These are phyloP conservation scores for Stomatorhinus ivindoensis DNA, from an alignment of 2,113 vertebrate genomes.

Conservation along the genomic window DNA sequence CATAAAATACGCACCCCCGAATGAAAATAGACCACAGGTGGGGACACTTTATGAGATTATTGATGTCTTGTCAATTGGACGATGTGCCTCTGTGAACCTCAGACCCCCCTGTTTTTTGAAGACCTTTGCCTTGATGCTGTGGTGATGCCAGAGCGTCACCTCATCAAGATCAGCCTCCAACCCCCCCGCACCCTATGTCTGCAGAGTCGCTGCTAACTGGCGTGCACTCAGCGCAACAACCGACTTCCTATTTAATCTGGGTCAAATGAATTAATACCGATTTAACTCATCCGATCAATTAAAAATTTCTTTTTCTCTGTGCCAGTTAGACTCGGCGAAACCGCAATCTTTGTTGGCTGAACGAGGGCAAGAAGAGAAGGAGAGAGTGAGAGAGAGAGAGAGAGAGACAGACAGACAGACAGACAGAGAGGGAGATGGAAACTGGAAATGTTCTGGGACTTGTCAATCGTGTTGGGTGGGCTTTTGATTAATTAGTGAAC, in stretches of 20 bases:
- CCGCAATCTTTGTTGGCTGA: neutral
- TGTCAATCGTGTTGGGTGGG: neutral
- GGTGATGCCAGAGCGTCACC: neutral
- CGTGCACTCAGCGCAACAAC: neutral
- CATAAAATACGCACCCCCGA: neutral
- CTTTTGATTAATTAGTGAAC: neutral
- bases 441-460: neutral
- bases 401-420: neutral
- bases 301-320: neutral
- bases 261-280: neutral
- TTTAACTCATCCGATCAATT: constrained; percentile 1
- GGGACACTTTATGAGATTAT: neutral
- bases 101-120: neutral
- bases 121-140: neutral
- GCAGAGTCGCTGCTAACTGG: neutral
- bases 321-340: neutral
- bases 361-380: neutral
- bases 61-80: neutral
- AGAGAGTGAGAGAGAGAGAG: neutral
- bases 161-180: neutral
- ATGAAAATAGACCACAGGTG: neutral
- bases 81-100: neutral
- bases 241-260: neutral
- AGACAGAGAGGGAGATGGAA: too few species aligned
- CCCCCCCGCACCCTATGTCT: neutral